phyloP scores from a whole-genome alignment of 2,888 invertebrate species.

The Zonitis immaculata region DNA sequence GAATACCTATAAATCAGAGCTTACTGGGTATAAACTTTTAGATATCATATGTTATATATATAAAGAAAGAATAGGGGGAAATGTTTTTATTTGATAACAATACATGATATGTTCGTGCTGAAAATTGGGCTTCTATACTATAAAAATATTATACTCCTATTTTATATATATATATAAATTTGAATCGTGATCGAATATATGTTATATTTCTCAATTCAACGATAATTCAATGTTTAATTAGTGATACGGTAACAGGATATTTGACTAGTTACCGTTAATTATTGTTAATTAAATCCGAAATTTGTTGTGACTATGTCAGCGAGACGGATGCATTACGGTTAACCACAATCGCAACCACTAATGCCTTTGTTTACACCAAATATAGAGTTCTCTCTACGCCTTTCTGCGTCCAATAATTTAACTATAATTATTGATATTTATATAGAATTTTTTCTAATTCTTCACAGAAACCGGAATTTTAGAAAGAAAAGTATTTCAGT shows the following conservation, averaged over 20 bases:
- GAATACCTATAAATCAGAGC: slow-evolving; percentile 37
- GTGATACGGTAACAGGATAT: not conserved
- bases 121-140: too few relatives aligned
- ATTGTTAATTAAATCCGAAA: not conserved
- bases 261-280: not conserved
- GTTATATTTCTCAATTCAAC: too few relatives aligned
- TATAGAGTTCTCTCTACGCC: not conserved
- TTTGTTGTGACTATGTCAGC: not conserved
- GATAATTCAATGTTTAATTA: not conserved
- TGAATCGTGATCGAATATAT: too few relatives aligned
- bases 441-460: not conserved
- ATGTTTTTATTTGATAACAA: slow-evolving; percentile 37
- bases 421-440: not conserved
- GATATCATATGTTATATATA: slow-evolving; percentile 30
- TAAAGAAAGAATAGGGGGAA: slow-evolving; percentile 28
- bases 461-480: not conserved
- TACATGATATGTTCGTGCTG: slow-evolving; percentile 7
- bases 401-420: not conserved
- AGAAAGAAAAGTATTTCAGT: slow-evolving; percentile 5
- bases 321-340: not conserved
- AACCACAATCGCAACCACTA: not conserved
- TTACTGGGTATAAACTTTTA: slow-evolving; percentile 23
- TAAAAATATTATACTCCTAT: too few relatives aligned
- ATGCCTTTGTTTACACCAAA: not conserved
- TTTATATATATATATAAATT: too few relatives aligned